Evolutionary conservation across 23 tunicate species (phyloP).

Genomic region (Trididemnum clinides): DNA sequence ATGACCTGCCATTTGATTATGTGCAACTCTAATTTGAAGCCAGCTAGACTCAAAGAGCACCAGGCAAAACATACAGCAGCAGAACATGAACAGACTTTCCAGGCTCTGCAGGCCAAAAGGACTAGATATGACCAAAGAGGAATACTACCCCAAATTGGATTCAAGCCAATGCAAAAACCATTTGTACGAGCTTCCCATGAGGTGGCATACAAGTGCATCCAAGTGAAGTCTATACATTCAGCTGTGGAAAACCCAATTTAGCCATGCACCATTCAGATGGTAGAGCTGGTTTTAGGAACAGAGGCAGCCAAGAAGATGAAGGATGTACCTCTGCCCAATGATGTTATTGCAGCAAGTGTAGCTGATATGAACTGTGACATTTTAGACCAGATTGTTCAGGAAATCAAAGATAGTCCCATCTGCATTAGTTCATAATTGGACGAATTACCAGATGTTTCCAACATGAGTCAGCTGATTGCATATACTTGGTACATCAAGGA

Average conservation of each 20-base stretch:
- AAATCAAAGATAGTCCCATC: no score
- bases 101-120: no score
- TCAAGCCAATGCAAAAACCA: no score
- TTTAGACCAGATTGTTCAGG: constrained; percentile 2
- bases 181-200: not conserved
- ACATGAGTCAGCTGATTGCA: no score
- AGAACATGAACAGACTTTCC: no score
- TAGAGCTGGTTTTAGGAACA: not conserved
- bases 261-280: not conserved
- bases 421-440: no score
- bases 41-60: not conserved
- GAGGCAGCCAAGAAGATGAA: no score
- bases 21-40: constrained; percentile 13
- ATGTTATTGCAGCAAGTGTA: not conserved
- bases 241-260: not conserved
- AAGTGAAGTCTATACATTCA: not conserved
- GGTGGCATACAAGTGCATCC: constrained; percentile 10
- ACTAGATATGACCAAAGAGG: no score
- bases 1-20: no score
- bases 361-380: constrained; percentile 1
- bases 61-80: no score
- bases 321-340: not conserved
- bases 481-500: no score
- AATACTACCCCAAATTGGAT: constrained; percentile 3
- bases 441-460: no score